Conservation (phyloP, 2,113 vertebrate species). For the Anarrhichthys ocellatus region DNA sequence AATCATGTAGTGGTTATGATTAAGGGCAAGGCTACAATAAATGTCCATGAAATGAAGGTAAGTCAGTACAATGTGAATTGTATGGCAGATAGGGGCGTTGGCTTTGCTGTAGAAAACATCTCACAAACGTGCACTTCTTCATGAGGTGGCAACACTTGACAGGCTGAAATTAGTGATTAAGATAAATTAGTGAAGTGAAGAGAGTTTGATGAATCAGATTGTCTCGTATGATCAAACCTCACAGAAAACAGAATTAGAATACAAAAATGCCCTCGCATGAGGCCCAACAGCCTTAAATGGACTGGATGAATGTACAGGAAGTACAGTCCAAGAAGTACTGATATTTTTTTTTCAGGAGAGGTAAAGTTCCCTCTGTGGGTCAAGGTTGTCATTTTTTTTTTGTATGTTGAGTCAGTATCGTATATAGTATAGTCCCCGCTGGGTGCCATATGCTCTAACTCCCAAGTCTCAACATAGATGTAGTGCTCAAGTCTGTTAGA, state of each 20-base stretch:
- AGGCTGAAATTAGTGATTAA: no score
- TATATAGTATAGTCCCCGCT: not conserved
- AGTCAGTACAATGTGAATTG: no score
- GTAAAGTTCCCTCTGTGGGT: not conserved
- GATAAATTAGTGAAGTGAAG: no score
- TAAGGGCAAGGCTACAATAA: no score
- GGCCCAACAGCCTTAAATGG: not conserved
- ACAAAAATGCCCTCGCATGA: no score
- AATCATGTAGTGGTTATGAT: not conserved
- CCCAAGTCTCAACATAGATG: slow-evolving; percentile 8
- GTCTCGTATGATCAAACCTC: not conserved
- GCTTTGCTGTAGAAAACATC: no score
- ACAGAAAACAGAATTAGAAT: no score
- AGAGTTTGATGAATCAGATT: not conserved
- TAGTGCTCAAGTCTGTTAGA: not conserved
- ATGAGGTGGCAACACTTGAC: no score
- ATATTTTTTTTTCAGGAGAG: not conserved
- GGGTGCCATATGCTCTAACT: not conserved
- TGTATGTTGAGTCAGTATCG: not conserved
- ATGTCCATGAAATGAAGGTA: no score
- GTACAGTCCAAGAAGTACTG: not conserved
- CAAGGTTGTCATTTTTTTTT: not conserved
- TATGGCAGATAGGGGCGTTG: no score
- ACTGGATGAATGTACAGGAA: not conserved
- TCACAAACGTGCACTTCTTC: not conserved